Evolutionary conservation across 2,888 invertebrate species (phyloP), one percentile per base, ranked within the genome.

Genomic region (Dione vanillae): DNA sequence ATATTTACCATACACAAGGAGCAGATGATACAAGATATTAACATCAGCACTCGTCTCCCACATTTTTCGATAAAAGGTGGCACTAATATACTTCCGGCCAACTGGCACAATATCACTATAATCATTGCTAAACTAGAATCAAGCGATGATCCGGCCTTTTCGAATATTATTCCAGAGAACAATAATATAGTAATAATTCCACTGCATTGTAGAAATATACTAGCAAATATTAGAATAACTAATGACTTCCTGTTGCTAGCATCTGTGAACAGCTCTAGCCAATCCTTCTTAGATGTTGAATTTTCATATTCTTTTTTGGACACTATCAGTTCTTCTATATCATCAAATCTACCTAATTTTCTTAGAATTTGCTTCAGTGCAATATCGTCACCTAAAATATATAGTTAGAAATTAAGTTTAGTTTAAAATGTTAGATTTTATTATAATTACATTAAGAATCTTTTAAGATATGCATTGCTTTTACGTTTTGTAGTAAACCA

Each of bases 231-330:
- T 0, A 84, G 81, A 43, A 88, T 84, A 0, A 81, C 71, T 10
- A 88, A 43, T 0, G 87, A 83, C 71, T 75, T 82, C 74, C 81
- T 80, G 27, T 88, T 88, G 9, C 81, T 79, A 65, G 75, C 81
- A 0, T 83, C 20, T 0, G 76, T 78, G n/a, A 83, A 77, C 14
- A 88, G 78, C 27, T 87, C 84, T 0, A 74, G 77, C 80, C 84
- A 81, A 70, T 79, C 76, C 51, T 78, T 27, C 47, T 64, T 73
- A 27, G 67, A 68, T 1, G 70, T 77, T 0, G 70, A 72, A 19
- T 79, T 70, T 20, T 78, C 41, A 6, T 75, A 72, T 7, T 69
- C 74, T 3, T 75, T 54, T 69, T 82, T 83, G 1, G 76, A 61
- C 8, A 73, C 67, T 52, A 80, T 6, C 2, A 84, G 47, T 10